Evolutionary conservation across 2,797 vertebrate genomes (phyloP), one percentile per base, ranked within the genome.

Genomic region (Peromyscus eremicus): DNA sequence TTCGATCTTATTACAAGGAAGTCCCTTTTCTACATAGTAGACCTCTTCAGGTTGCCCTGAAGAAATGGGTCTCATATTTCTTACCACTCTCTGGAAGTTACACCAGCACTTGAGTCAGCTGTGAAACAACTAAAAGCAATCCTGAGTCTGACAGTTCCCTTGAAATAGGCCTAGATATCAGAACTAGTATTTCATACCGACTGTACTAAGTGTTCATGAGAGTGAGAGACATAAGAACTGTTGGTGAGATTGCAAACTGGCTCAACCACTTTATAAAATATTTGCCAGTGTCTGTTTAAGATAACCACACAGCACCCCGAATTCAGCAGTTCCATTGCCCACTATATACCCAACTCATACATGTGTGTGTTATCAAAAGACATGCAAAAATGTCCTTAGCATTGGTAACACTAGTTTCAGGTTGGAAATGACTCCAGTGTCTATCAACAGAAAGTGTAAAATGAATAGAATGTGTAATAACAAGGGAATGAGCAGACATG

Each of bases 51-150:
- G 1, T 87, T 94, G 92, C 37, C 77, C 71, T 40, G 73, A 75
- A 85, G 37, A 73, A 94, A 64, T 94, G 55, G 23, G 2, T 40
- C 62, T 94, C 57, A 57, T 32, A 46, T 94, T 94, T 94, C 87
- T 93, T 85, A 70, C 57, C 66, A 60, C 55, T 46, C 87, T 46
- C 76, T 88, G 43, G 19, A 52, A 89, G 27, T 85, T 81, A 40
- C n/a, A 49, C n/a, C 25, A 34, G 46, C 62, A 66, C 62, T 43
- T 84, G 1, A 52, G 46, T 83, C 46, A 79, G 62, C 52, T 91
- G 17, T 5, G 64, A 64, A 93, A 76, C 19, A 95, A 23, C 80
- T 68, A 25, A 92, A 84, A 94, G 27, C 80, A 88, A 7, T 76
- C 71, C 16, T 46, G 55, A 40, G 14, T 40, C 40, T 70, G 92